These are phyloP conservation scores for Notolabrus celidotus DNA, from an alignment of 2,797 vertebrate species.

Conservation along the genomic window DNA sequence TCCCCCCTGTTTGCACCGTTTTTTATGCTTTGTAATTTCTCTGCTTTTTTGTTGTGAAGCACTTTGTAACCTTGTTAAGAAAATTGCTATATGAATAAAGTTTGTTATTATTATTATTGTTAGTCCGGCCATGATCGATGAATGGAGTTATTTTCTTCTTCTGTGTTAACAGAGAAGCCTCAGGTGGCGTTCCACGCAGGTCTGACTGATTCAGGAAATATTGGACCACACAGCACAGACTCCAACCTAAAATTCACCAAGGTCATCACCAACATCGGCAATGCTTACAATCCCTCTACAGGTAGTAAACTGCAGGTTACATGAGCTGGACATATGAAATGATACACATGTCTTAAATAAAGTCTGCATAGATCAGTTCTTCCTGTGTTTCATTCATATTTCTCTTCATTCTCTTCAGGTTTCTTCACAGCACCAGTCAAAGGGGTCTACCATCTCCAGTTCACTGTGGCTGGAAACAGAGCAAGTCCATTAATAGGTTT, in stretches of 20 bases:
- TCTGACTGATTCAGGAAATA: neutral
- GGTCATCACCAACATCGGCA: constrained; percentile 34
- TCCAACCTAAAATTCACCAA: constrained; percentile 29
- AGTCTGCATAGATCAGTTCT: neutral
- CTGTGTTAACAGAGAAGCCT: constrained; percentile 5
- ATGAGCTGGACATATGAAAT: neutral
- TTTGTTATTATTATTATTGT: too few species aligned
- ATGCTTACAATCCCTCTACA: constrained; percentile 24
- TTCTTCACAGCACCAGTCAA: constrained; percentile 31
- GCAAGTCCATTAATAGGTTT: neutral
- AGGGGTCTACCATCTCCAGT: constrained; percentile 27
- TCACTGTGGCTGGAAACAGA: neutral
- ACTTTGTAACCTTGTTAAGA: too few species aligned
- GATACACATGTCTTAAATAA: neutral
- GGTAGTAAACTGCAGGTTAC: constrained; percentile 18
- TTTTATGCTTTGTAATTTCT: too few species aligned
- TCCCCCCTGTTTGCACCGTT: too few species aligned
- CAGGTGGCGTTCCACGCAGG: constrained; percentile 23
- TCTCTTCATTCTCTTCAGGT: constrained; percentile 8
- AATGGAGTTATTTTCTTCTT: neutral
- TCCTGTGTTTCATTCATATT: neutral
- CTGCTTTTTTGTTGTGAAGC: too few species aligned
- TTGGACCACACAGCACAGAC: neutral
- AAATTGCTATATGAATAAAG: too few species aligned
- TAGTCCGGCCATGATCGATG: neutral